Evolutionary conservation across 2,888 invertebrate genomes (phyloP).

Genomic region (Camponotus fellah): DNA sequence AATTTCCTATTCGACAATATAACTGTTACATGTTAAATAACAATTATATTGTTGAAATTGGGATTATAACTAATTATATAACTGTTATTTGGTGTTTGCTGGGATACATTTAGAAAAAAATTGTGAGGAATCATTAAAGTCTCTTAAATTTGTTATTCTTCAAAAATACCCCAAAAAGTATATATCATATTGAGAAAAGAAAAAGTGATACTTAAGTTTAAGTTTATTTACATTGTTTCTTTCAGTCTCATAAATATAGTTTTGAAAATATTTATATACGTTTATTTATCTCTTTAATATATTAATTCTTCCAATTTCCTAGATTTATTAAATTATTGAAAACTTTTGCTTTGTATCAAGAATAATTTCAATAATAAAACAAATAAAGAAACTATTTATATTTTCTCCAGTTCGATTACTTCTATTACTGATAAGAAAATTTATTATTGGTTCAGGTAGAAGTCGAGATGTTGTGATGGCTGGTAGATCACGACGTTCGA

Average conservation of each 20-base stretch:
- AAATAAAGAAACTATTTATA: neutral
- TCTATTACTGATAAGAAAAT: slow-evolving; percentile 1
- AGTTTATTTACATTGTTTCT: neutral
- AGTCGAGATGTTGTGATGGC: slow-evolving; percentile 83
- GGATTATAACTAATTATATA: no score
- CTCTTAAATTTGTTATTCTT: neutral
- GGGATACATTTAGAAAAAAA: no score
- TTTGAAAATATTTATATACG: neutral
- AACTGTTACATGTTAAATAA: no score
- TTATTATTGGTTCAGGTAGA: slow-evolving; percentile 57
- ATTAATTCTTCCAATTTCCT: no score
- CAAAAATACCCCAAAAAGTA: neutral
- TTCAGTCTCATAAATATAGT: neutral
- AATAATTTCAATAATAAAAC: neutral
- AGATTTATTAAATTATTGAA: no score
- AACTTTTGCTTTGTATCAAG: neutral
- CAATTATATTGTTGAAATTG: no score
- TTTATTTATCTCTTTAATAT: no score
- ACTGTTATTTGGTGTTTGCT: no score
- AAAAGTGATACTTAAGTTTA: neutral
- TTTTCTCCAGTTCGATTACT: neutral
- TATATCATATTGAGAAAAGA: neutral
- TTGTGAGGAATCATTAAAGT: neutral
- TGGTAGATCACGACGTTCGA: slow-evolving; percentile 79
- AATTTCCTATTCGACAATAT: no score